phyloP scores from a whole-genome alignment of 2,797 vertebrate genomes.

The Bothrops alternatus region DNA sequence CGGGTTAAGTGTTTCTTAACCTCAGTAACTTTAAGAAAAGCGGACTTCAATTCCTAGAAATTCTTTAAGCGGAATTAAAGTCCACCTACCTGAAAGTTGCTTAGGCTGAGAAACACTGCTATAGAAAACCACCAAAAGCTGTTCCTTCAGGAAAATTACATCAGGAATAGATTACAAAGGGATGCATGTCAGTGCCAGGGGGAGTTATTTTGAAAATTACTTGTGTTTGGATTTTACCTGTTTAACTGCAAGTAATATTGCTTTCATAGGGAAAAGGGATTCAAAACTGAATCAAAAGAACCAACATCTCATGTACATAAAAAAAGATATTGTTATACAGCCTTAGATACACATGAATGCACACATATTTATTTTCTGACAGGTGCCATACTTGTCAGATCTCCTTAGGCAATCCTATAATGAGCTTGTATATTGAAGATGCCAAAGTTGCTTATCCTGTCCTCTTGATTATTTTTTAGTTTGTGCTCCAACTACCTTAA shows the following conservation, averaged over 20 bases:
- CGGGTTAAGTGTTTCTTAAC: not conserved
- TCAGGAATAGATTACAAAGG: not conserved
- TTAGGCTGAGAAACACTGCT: not conserved
- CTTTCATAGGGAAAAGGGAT: not conserved
- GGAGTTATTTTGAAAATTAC: not conserved
- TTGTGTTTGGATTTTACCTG: not conserved
- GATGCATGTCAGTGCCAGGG: not conserved
- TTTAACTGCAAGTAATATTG: not conserved
- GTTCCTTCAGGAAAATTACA: not conserved
- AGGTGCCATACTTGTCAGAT: not conserved
- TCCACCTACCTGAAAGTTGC: not conserved
- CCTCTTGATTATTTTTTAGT: not conserved
- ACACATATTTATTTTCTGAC: not conserved
- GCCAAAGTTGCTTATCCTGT: not conserved
- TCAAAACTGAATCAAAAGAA: not conserved
- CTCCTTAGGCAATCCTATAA: not conserved
- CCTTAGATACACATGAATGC: not conserved
- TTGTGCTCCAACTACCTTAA: constrained; percentile 8
- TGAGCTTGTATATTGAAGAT: not conserved
- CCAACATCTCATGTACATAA: not conserved
- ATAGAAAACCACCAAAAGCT: not conserved
- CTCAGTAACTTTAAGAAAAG: not conserved
- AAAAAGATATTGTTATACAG: not conserved
- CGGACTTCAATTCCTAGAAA: not conserved
- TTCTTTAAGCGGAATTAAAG: not conserved